A percentile compares a stretch with the other conserved stretches of the same genome.
Conservation (phyloP, 2,113 vertebrate species). For the Danionella cerebrum region DNA sequence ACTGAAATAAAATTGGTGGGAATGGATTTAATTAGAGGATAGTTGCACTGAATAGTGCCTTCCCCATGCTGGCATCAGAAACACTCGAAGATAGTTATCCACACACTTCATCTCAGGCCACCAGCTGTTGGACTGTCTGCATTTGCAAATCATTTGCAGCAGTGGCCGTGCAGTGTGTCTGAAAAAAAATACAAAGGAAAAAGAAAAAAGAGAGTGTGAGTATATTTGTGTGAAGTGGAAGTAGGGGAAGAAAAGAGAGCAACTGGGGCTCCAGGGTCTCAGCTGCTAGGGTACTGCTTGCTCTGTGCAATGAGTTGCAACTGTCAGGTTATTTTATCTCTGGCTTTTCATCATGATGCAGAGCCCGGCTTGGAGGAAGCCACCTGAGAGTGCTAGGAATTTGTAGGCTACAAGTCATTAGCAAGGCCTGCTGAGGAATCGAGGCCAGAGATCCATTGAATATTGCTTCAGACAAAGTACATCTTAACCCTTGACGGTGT, state of each 20-base stretch:
- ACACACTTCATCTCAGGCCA: constrained; percentile 48
- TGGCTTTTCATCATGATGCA: constrained; percentile 94
- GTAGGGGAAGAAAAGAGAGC: constrained; percentile 54
- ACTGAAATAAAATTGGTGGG: constrained; percentile 89
- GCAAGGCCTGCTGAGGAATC: constrained; percentile 72
- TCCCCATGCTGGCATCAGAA: constrained; percentile 57
- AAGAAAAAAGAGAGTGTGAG: constrained; percentile 28
- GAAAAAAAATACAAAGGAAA: constrained; percentile 19
- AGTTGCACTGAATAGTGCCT: constrained; percentile 70
- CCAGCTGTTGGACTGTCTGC: constrained; percentile 74
- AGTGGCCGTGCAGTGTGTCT: constrained; percentile 2
- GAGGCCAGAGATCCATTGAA: constrained; percentile 69
- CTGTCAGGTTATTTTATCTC: constrained; percentile 99
- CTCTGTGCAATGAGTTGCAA: constrained; percentile 90
- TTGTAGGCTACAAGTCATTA: constrained; percentile 94
- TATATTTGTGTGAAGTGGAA: constrained; percentile 17
- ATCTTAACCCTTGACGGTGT: constrained; percentile 57
- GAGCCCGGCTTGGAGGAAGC: constrained; percentile 83
- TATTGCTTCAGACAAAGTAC: constrained; percentile 64
- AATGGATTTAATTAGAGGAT: constrained; percentile 87
- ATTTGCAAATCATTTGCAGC: constrained; percentile 63
- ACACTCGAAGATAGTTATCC: background rate
- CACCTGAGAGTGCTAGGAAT: constrained; percentile 93
- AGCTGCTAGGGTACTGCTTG: constrained; percentile 85
- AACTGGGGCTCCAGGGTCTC: constrained; percentile 76